A percentile compares a stretch with the other conserved stretches of the same genome.
Evolutionary conservation across 2,888 invertebrate genomes (phyloP).

Genomic region (Graphium colonna): DNA sequence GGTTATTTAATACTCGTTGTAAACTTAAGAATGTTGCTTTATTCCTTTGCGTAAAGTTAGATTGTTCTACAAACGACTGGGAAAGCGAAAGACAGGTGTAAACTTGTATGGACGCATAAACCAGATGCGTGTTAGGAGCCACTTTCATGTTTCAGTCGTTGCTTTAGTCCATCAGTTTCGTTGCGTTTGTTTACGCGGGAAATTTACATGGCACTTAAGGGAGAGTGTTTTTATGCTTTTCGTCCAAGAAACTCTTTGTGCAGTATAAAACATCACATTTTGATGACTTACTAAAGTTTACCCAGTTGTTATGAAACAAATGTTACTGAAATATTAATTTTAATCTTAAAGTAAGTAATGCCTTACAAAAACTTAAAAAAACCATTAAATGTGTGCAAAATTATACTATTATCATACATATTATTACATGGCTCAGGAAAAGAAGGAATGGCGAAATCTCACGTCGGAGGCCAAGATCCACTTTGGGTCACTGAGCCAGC

Average conservation of each 20-base stretch:
- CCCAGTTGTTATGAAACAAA: no score
- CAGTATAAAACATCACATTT: no score
- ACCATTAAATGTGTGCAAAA: no score
- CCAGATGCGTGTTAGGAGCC: slow-evolving; percentile 20
- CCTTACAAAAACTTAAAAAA: no score
- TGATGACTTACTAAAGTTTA: no score
- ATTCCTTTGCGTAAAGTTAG: slow-evolving; percentile 9
- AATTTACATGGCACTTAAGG: neutral
- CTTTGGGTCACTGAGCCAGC: no score
- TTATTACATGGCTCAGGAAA: no score
- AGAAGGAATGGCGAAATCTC: no score
- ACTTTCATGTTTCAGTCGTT: slow-evolving; percentile 25
- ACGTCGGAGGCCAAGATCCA: no score
- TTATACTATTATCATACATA: no score
- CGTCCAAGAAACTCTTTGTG: neutral
- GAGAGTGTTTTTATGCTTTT: slow-evolving; percentile 3
- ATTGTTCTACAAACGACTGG: slow-evolving; percentile 10
- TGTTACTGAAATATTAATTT: no score
- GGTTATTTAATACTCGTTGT: neutral
- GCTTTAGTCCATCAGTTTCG: slow-evolving; percentile 5
- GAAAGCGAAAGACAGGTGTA: slow-evolving; percentile 23
- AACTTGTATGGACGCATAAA: slow-evolving; percentile 29
- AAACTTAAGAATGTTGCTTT: slow-evolving; percentile 9
- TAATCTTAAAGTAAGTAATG: no score
- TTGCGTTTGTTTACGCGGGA: slow-evolving; percentile 13